A percentile compares a stretch with the other conserved stretches of the same genome.
Evolutionary conservation across 2,797 vertebrate genomes (phyloP).

Genomic region (Phrynocephalus forsythii): DNA sequence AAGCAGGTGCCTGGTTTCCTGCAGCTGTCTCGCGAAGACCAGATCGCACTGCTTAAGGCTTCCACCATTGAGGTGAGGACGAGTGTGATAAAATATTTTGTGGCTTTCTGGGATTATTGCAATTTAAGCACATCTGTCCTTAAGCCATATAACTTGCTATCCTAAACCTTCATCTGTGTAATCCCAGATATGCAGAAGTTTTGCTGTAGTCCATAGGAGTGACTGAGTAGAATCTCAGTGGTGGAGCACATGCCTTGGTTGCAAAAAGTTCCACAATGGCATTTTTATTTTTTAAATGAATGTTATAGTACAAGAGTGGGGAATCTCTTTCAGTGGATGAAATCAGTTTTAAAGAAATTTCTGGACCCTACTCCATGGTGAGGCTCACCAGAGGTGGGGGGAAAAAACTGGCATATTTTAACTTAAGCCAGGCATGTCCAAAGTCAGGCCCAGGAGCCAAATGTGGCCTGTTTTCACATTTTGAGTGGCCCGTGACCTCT

Average conservation of each 20-base stretch:
- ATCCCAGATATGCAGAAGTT: not conserved
- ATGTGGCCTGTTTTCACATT: too few species aligned
- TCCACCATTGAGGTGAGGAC: conserved; percentile 95
- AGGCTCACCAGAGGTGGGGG: too few species aligned
- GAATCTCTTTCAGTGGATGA: too few species aligned
- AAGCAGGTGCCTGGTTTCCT: conserved; percentile 97
- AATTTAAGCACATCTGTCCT: not conserved
- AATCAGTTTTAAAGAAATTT: too few species aligned
- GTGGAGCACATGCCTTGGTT: not conserved
- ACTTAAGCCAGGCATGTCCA: too few species aligned
- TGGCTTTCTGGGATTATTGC: not conserved
- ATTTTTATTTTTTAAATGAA: too few species aligned
- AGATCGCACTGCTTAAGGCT: conserved; percentile 95
- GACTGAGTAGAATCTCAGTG: not conserved
- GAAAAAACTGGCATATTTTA: too few species aligned
- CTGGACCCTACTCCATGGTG: too few species aligned
- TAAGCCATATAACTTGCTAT: too few species aligned
- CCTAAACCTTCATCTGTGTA: not conserved
- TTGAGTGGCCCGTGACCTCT: too few species aligned
- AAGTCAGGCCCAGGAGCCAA: too few species aligned
- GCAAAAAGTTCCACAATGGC: not conserved
- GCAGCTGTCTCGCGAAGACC: conserved; percentile 95
- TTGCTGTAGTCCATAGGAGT: not conserved
- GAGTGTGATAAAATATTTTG: not conserved
- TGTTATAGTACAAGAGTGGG: too few species aligned